A percentile compares a stretch with the other conserved stretches of the same genome.
Conservation (phyloP, 2,888 invertebrate genomes). For the Elegia similella region DNA sequence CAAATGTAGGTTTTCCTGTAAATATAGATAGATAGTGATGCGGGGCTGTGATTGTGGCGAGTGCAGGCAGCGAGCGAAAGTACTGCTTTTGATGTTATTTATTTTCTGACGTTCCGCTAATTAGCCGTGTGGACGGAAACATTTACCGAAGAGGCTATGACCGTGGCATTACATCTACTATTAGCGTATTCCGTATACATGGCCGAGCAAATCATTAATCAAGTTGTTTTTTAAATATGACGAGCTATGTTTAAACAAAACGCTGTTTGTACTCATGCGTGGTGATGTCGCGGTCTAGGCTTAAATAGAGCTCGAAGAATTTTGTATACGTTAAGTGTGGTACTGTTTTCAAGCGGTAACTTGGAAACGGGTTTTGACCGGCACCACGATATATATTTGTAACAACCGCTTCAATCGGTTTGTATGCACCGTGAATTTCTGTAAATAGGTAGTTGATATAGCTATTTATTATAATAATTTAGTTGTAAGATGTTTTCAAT, state of each 20-base stretch:
- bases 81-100: slow-evolving; percentile 46
- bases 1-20: slow-evolving; percentile 47
- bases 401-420: slow-evolving; percentile 27
- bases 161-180: too few relatives aligned
- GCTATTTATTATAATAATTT: slow-evolving; percentile 68
- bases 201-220: too few relatives aligned
- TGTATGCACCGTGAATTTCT: slow-evolving; percentile 64
- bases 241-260: too few relatives aligned
- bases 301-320: slow-evolving; percentile 22
- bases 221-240: too few relatives aligned
- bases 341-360: slow-evolving; percentile 51
- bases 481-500: slow-evolving; percentile 53
- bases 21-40: slow-evolving; percentile 22
- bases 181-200: too few relatives aligned
- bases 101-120: slow-evolving; percentile 59
- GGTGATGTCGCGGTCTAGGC: too few relatives aligned
- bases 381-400: slow-evolving; percentile 18
- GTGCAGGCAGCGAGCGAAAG: slow-evolving; percentile 40
- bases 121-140: slow-evolving; percentile 45
- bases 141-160: slow-evolving; percentile 15
- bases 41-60: slow-evolving; percentile 30
- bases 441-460: slow-evolving; percentile 65
- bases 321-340: slow-evolving; percentile 39
- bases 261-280: too few relatives aligned
- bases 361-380: slow-evolving; percentile 35